Evolutionary conservation across 92 coral and sea anemone genomes (phyloP), one percentile per base, ranked within the genome.

Genomic region (Bergia puertoricense): DNA sequence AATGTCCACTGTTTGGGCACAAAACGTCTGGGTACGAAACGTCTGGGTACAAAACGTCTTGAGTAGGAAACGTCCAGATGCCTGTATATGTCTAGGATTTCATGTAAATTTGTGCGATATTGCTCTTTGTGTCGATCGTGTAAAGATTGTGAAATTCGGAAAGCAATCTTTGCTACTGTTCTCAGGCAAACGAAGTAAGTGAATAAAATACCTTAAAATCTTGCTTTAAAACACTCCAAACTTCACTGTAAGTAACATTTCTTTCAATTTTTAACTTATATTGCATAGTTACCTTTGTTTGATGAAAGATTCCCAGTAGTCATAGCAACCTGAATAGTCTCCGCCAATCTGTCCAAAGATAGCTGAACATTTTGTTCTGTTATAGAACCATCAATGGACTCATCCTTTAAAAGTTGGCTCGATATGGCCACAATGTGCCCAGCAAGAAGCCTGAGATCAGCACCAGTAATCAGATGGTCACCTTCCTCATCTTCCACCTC

Each of bases 221-320:
- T 30, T 30, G 30, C 30, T 30, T 30, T 0, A 30, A 30, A 30
- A 30, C 30, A 30, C 30, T 30, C 30, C 30, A 30, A 30, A 30
- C 30, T 30, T 30, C 30, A 30, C 30, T 30, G 77, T 5, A 40
- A 74, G 2, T 11, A 74, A 14, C 8, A 7, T 14, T 72, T 72
- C 76, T 20, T 13, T 18, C 69, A 15, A 72, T 10, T 56, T 16
- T 3, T 36, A 2, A 0, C 30, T 14, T 5, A 14, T n/a, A 56
- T 57, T 6, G 6, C 11, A 43, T 14, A 10, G 73, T 84, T 79
- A 97, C 99, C 95, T 92, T 91, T 97, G 40, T 91, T 82, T 38
- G 97, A 90, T n/a, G 98, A 97, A 41, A 97, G 88, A 79, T 96
- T 95, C 40, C 98, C 98, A 15, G 98, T 97, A 86, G 99, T 91